These are phyloP conservation scores for Forficula auricularia DNA, from an alignment of 1,140 invertebrate genomes.

Conservation along the genomic window DNA sequence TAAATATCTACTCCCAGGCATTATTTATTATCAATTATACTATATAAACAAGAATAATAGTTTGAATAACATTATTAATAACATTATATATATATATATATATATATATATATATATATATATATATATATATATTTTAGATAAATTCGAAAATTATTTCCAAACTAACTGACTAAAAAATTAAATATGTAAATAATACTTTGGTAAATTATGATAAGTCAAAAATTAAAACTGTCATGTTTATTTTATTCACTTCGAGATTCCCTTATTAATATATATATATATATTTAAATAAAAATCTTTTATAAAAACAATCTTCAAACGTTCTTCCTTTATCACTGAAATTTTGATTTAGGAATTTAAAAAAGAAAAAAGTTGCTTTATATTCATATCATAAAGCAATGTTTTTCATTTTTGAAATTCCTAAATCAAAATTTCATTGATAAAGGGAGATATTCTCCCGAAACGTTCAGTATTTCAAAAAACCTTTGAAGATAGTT, in stretches of 20 bases:
- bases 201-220: conserved; percentile 7
- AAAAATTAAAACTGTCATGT: not conserved
- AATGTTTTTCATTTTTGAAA: no score
- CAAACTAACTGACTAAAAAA: conserved; percentile 4
- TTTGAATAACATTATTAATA: not conserved
- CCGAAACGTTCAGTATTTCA: no score
- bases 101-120: not conserved
- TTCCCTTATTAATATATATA: conserved; percentile 2
- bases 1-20: no score
- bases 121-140: not conserved
- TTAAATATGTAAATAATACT: conserved; percentile 7
- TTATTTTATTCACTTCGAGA: not conserved
- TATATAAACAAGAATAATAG: not conserved
- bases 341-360: no score
- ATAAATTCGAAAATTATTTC: conserved; percentile 6
- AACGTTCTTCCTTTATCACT: no score
- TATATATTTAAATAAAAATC: not conserved
- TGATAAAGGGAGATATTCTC: no score
- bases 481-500: no score
- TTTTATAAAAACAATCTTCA: not conserved
- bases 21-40: no score
- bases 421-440: no score
- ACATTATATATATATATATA: not conserved
- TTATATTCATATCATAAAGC: no score
- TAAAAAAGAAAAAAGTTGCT: no score